Evolutionary conservation across 2,888 invertebrate species (phyloP), one percentile per base, ranked within the genome.

Genomic region (Pyrgus malvae): DNA sequence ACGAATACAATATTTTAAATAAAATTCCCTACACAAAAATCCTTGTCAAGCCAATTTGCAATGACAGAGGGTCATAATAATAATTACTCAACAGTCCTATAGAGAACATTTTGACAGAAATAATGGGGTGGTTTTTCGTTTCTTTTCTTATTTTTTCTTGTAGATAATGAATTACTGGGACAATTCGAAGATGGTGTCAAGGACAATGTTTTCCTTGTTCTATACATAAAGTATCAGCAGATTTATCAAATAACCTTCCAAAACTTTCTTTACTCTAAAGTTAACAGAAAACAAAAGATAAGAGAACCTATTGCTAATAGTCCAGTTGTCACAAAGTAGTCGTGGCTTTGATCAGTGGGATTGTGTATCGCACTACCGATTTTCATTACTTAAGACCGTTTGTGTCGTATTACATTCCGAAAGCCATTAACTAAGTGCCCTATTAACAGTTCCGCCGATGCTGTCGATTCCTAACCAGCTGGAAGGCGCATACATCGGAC

Each of bases 401-500:
- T 16, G 8, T 21, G 6, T 21, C 6, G 6, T 3, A n/a, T 33
- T 23, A 11, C 14, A 5, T 16, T 29, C 17, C 2, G 2, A 48
- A 37, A 27, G 11, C 17, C 6, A 23, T 16, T 35, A 25, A 25
- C 38, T 38, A 27, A 37, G 25, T 6, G n/a, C 8, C 16, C 9
- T 29, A 21, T 48, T 48, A 40, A 61, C 90, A 97, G 97, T 97
- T 92, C 97, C 97, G 9, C 97, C 97, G 33, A 97, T 97, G 97
- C 91, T 98, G 74, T 96, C 97, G 59, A 97, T 98, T 78, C 96
- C 97, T 23, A 97, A 97, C 90, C 97, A 97, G 86, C 91, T 97
- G 80, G 97, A 97, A 82, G 97, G 95, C 29, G 97, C 97, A 53
- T 96, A 96, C 81, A 86, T 96, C 61, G 97, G 97, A 2, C 97